phyloP scores from a whole-genome alignment of 1,140 invertebrate genomes.

The Atta cephalotes region DNA sequence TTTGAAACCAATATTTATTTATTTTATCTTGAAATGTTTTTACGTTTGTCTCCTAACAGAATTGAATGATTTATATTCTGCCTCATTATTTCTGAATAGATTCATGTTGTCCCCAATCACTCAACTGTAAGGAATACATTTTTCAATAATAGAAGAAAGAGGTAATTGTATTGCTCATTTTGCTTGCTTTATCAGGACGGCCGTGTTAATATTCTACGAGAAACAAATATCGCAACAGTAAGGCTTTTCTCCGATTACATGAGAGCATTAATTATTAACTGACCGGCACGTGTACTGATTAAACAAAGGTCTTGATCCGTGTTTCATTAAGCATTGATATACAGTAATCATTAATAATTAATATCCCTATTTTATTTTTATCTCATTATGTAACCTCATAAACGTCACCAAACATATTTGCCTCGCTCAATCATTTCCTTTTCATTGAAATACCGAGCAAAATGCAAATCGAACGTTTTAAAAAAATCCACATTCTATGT shows the following conservation, averaged over 20 bases:
- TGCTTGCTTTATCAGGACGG: not conserved
- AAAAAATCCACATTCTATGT: not conserved
- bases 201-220: not conserved
- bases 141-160: not conserved
- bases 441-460: not conserved
- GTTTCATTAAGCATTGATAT: conserved; percentile 7
- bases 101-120: not conserved
- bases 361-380: conserved; percentile 26
- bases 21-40: conserved; percentile 8
- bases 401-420: not conserved
- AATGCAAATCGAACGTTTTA: not conserved
- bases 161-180: not conserved
- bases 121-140: conserved; percentile 4
- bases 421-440: not conserved
- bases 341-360: not conserved
- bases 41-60: not conserved
- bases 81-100: not conserved
- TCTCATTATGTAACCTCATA: not conserved
- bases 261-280: conserved; percentile 27
- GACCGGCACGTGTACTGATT: conserved; percentile 32
- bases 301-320: conserved; percentile 34
- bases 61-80: not conserved
- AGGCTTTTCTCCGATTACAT: conserved; percentile 17
- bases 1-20: conserved; percentile 1
- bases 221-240: not conserved